Conservation (phyloP, 2,113 vertebrate species). For the Antechinus flavipes region DNA sequence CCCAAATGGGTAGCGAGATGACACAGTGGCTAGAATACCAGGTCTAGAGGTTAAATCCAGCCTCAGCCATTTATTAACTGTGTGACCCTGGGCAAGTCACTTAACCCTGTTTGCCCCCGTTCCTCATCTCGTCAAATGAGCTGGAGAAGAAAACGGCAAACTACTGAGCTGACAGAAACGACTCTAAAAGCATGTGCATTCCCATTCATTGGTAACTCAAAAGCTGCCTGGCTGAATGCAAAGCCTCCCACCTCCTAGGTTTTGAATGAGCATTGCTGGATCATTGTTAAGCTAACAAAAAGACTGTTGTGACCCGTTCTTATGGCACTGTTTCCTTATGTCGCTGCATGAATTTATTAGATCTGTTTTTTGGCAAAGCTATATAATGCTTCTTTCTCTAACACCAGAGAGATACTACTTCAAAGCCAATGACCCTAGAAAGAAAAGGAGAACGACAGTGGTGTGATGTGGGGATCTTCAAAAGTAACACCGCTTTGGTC, state of each 20-base stretch:
- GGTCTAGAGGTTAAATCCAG: neutral
- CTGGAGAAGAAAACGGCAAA: too few species aligned
- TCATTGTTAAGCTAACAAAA: constrained; percentile 50
- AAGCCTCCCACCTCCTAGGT: constrained; percentile 48
- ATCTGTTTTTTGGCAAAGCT: constrained; percentile 54
- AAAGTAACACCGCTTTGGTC: constrained; percentile 92
- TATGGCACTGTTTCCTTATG: constrained; percentile 42
- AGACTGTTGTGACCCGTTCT: constrained; percentile 52
- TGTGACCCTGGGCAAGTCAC: neutral
- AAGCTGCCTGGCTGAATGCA: constrained; percentile 38
- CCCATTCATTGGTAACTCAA: constrained; percentile 23
- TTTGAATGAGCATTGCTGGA: constrained; percentile 55
- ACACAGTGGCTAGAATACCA: too few species aligned
- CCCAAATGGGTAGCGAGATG: too few species aligned
- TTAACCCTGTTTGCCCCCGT: too few species aligned
- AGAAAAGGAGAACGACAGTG: constrained; percentile 87
- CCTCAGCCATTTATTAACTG: neutral
- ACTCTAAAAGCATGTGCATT: constrained; percentile 60
- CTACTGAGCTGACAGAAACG: constrained; percentile 30
- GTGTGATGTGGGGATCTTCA: constrained; percentile 97
- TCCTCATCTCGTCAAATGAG: too few species aligned
- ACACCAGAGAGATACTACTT: constrained; percentile 82
- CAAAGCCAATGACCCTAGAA: constrained; percentile 59
- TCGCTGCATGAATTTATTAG: constrained; percentile 66
- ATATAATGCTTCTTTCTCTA: constrained; percentile 73